These are phyloP conservation scores for Apotomis turbidana DNA, from an alignment of 2,888 invertebrate species.

Conservation along the genomic window DNA sequence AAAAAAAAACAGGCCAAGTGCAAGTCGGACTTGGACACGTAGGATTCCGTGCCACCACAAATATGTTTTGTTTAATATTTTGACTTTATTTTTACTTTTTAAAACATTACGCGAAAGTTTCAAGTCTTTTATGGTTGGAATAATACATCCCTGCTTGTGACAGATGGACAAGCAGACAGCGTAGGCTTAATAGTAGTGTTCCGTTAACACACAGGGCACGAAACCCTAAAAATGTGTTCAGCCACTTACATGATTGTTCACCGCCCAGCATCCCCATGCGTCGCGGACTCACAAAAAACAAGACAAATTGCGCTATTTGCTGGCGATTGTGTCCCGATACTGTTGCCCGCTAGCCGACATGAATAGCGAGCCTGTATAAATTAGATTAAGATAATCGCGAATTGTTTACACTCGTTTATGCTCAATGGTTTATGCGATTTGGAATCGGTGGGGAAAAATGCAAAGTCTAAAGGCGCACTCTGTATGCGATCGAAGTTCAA, in stretches of 20 bases:
- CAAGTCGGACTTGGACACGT: too few species aligned
- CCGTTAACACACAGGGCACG: too few species aligned
- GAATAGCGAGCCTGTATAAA: slow-evolving; percentile 56
- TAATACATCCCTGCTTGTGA: too few species aligned
- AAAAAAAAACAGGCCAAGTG: too few species aligned
- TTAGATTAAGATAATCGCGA: slow-evolving; percentile 38
- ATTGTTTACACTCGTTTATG: slow-evolving; percentile 17
- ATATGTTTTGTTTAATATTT: too few species aligned
- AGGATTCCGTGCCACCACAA: too few species aligned
- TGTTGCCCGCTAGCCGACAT: slow-evolving; percentile 63
- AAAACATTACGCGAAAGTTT: too few species aligned
- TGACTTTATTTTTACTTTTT: too few species aligned
- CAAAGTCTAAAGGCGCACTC: neutral
- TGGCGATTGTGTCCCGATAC: slow-evolving; percentile 67
- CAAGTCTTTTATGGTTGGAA: too few species aligned
- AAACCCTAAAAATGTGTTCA: too few species aligned
- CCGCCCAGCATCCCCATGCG: slow-evolving; percentile 47
- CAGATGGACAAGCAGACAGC: too few species aligned
- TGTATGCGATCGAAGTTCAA: neutral
- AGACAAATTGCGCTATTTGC: slow-evolving; percentile 75
- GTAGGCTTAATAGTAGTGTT: too few species aligned
- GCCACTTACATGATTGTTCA: neutral
- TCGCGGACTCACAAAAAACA: slow-evolving; percentile 62
- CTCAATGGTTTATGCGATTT: neutral
- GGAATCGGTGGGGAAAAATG: neutral